Evolutionary conservation across 1,140 invertebrate genomes (phyloP).

Genomic region (Colletes latitarsis): DNA sequence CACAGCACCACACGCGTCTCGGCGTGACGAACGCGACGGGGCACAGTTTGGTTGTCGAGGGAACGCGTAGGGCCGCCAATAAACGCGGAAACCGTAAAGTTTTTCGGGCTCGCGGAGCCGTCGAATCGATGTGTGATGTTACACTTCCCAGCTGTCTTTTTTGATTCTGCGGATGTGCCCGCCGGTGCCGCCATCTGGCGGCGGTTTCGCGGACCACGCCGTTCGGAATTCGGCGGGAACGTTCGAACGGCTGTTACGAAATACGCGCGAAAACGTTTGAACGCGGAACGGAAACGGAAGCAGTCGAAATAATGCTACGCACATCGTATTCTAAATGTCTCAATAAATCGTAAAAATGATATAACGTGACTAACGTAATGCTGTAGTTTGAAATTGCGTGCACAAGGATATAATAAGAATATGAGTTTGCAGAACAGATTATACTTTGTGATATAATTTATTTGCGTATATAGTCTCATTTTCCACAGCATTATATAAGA

Average conservation of each 20-base stretch:
- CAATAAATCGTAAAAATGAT: no score
- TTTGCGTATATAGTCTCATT: conserved; percentile 62
- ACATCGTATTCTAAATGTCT: no score
- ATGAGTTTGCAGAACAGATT: not conserved
- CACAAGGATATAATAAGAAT: not conserved
- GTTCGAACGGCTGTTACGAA: no score
- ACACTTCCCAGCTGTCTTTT: conserved; percentile 77
- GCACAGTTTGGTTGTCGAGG: conserved; percentile 7
- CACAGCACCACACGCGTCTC: conserved; percentile 51
- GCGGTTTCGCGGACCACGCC: not conserved
- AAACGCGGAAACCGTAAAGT: conserved; percentile 58
- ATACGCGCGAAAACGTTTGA: not conserved
- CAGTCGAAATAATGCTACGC: no score
- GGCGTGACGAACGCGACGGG: conserved; percentile 13
- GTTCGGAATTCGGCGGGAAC: not conserved
- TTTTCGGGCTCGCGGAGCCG: conserved; percentile 65
- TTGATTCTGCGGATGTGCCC: conserved; percentile 75
- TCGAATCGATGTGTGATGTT: conserved; percentile 77
- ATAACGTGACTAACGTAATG: no score
- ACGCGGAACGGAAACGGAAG: not conserved
- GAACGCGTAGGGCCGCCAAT: conserved; percentile 24
- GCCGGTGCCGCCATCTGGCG: conserved; percentile 59
- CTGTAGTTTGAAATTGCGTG: not conserved
- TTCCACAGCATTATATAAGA: conserved; percentile 59
- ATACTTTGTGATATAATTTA: conserved; percentile 53